Percentiles rank a stretch among this genome's conserved stretches.
Conservation (phyloP, 2,888 invertebrate genomes). For the Hybos culiciformis region DNA sequence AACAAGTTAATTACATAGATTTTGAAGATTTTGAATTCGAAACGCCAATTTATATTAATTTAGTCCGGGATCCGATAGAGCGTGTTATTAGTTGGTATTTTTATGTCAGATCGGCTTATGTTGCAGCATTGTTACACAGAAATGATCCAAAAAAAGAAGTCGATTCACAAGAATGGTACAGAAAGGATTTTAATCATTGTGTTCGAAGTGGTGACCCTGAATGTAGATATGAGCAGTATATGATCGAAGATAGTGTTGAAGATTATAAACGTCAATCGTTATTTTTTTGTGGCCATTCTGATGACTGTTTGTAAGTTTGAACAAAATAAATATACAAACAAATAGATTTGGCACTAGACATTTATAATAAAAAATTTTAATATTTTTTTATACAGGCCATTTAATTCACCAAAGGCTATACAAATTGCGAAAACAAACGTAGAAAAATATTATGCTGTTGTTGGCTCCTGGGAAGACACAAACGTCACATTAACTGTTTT, state of each 20-base stretch:
- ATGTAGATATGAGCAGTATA: conserved; percentile 64
- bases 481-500: conserved; percentile 70
- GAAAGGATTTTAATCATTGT: conserved; percentile 66
- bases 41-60: conserved; percentile 72
- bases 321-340: conserved; percentile 2
- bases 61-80: conserved; percentile 78
- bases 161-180: conserved; percentile 26
- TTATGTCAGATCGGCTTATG: conserved; percentile 76
- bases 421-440: conserved; percentile 73
- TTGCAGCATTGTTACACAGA: conserved; percentile 70
- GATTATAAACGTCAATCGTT: conserved; percentile 71
- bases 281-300: conserved; percentile 78
- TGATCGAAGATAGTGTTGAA: conserved; percentile 62
- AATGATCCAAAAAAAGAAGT: conserved; percentile 57
- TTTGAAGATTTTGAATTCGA: conserved; percentile 66
- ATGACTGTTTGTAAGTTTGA: conserved; percentile 58
- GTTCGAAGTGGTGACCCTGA: conserved; percentile 67
- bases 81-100: conserved; percentile 83
- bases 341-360: neutral
- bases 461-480: conserved; percentile 76
- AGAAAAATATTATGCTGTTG: conserved; percentile 73
- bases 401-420: conserved; percentile 66
- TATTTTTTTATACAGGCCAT: conserved; percentile 47
- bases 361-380: neutral
- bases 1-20: conserved; percentile 76